Conservation (phyloP, 2,888 invertebrate genomes). For the Aspidapion aeneum region DNA sequence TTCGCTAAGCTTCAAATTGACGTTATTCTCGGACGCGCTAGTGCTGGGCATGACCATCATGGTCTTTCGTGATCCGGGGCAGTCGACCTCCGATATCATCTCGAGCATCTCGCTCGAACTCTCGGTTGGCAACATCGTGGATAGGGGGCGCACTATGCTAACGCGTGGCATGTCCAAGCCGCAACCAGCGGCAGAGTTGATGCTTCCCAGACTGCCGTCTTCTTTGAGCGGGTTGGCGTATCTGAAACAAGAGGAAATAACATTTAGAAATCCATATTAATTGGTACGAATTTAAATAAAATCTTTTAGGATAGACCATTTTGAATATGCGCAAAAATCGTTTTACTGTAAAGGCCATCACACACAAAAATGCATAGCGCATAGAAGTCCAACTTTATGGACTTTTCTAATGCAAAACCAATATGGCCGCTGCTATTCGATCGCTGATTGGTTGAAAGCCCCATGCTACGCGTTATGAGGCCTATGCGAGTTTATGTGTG, state of each 20-base stretch:
- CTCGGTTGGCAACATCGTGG: conserved; percentile 48
- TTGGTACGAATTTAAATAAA: too few relatives aligned
- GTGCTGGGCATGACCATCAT: conserved; percentile 49
- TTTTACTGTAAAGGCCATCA: too few relatives aligned
- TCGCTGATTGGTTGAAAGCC: too few relatives aligned
- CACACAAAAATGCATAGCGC: too few relatives aligned
- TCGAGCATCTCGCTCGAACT: conserved; percentile 60
- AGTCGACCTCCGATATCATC: conserved; percentile 57
- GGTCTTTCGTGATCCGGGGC: conserved; percentile 47
- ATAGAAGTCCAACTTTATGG: too few relatives aligned
- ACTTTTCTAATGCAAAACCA: too few relatives aligned
- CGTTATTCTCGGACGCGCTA: conserved; percentile 39
- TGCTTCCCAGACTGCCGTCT: conserved; percentile 43
- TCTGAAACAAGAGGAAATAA: conserved; percentile 22
- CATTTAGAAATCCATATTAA: too few relatives aligned
- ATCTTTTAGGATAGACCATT: too few relatives aligned
- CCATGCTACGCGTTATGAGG: too few relatives aligned
- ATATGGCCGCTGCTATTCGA: too few relatives aligned
- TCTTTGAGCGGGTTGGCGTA: conserved; percentile 49
- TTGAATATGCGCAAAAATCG: too few relatives aligned
- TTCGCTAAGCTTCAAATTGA: conserved; percentile 37
- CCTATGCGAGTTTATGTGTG: too few relatives aligned
- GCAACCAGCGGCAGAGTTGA: conserved; percentile 39
- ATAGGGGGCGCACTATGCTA: conserved; percentile 47
- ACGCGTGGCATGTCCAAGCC: conserved; percentile 48